Evolutionary conservation across 2,797 vertebrate species (phyloP).

Genomic region (Semotilus atromaculatus): DNA sequence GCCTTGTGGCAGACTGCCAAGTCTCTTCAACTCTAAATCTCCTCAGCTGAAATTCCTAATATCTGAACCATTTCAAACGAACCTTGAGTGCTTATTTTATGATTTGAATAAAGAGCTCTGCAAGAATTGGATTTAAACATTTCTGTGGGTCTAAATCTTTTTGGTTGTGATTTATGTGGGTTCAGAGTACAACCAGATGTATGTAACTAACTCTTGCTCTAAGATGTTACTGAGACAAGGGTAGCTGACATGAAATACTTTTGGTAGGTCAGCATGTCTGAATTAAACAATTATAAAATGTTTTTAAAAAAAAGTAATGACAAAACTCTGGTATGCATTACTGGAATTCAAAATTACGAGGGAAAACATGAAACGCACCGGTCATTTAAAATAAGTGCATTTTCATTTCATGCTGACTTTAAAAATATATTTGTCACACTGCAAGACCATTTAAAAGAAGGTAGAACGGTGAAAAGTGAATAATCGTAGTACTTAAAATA

Average conservation of each 20-base stretch:
- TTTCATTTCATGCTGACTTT: not conserved
- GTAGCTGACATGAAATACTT: constrained; percentile 16
- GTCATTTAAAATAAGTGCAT: not conserved
- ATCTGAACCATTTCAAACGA: constrained; percentile 59
- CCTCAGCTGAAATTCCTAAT: constrained; percentile 67
- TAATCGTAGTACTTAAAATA: not conserved
- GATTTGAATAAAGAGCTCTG: constrained; percentile 60
- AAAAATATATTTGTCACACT: not conserved
- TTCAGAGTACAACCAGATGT: constrained; percentile 41
- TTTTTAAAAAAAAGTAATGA: not conserved
- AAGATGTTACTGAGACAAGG: not conserved
- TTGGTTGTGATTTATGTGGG: constrained; percentile 11
- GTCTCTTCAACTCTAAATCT: constrained; percentile 58
- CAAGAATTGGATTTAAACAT: constrained; percentile 48
- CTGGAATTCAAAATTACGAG: not conserved
- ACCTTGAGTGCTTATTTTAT: constrained; percentile 65
- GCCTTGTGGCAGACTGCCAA: constrained; percentile 62
- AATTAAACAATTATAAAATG: not conserved
- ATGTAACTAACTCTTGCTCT: not conserved
- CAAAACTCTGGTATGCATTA: not conserved
- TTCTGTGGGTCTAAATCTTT: constrained; percentile 54
- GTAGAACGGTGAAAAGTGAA: not conserved
- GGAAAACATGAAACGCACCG: not conserved
- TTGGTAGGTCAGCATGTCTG: not conserved
- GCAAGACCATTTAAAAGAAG: not conserved